Percentiles rank a stretch among this genome's conserved stretches.
Evolutionary conservation across 1,140 invertebrate genomes (phyloP).

Genomic region (Drosophila mauritiana): DNA sequence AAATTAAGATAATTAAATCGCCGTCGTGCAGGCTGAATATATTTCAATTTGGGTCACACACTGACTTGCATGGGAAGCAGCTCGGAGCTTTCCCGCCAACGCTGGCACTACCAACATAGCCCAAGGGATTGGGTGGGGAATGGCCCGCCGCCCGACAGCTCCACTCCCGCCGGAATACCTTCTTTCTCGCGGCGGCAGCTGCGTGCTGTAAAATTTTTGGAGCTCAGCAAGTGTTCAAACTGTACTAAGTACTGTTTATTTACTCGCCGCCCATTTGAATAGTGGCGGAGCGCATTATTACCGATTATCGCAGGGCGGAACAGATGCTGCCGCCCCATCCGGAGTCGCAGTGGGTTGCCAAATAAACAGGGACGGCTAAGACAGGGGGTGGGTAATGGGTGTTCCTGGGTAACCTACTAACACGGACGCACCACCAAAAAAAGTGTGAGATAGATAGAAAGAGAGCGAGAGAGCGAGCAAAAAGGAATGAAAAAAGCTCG

Average conservation of each 20-base stretch:
- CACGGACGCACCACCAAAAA: conserved; percentile 23
- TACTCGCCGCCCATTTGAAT: conserved; percentile 68
- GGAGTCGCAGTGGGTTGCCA: conserved; percentile 46
- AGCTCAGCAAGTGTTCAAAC: conserved; percentile 45
- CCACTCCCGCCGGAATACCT: background rate
- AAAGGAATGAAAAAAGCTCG: conserved; percentile 48
- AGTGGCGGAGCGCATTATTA: conserved; percentile 75
- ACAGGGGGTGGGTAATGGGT: conserved; percentile 8
- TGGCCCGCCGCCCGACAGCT: background rate
- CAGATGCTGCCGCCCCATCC: conserved; percentile 63
- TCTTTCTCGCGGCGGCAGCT: conserved; percentile 25
- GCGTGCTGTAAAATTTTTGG: conserved; percentile 30
- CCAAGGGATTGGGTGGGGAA: background rate
- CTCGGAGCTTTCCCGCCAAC: background rate
- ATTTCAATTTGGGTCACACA: conserved; percentile 54
- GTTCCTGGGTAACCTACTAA: conserved; percentile 57
- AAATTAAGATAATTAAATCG: conserved; percentile 60
- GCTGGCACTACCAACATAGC: background rate
- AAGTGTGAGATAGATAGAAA: background rate
- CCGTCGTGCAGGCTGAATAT: conserved; percentile 34
- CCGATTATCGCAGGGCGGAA: conserved; percentile 68
- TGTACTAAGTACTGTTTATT: conserved; percentile 64
- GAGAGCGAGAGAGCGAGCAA: background rate
- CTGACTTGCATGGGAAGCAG: conserved; percentile 12
- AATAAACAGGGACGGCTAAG: conserved; percentile 57